Evolutionary conservation across 2,113 vertebrate species (phyloP), one percentile per base, ranked within the genome.

Genomic region (Lamprologus ornatipinnis): DNA sequence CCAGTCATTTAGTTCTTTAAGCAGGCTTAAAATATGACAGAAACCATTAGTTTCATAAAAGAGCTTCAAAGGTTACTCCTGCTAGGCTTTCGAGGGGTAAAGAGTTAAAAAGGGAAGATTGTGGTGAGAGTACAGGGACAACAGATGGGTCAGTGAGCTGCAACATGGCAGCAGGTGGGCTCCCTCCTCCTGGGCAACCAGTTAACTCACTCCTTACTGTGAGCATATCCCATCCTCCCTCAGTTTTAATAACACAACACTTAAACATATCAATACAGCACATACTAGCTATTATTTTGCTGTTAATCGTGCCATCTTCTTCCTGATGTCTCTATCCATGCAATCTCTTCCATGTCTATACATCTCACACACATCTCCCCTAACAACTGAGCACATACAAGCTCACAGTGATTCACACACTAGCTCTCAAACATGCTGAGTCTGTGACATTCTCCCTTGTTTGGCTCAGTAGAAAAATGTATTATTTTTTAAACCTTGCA

Each of bases 61-160:
- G 0, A 37, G 33, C 33, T 40, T 68, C 63, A 68, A 3, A 35
- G 35, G 35, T 68, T 68, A 40, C 63, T 68, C 11, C 63, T 40
- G 12, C 35, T 68, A 21, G 0, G 12, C 63, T 23, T 68, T 68
- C 9, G n/a, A 68, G 12, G n/a, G 63, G 35, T 40, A 23, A 68
- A 1, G 63, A 40, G 35, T 68, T 68, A 51, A 55, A 73, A 45
- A 73, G 68, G 33, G 33, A 55, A 87, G 81, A 81, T 4, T 84
- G 81, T 90, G 53, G 70, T 23, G 55, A 86, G 81, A 86, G 47
- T 60, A 58, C 49, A 83, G 60, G 53, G 85, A 85, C 57, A 84
- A 68, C 88, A 91, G 73, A 60, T 86, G 86, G 83, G 82, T 92
- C 86, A 90, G 65, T 88, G 87, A 93, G 92, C 89, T 90, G 83